Evolutionary conservation across 2,113 vertebrate species (phyloP), one percentile per base, ranked within the genome.

Genomic region (Syrmaticus mikado): DNA sequence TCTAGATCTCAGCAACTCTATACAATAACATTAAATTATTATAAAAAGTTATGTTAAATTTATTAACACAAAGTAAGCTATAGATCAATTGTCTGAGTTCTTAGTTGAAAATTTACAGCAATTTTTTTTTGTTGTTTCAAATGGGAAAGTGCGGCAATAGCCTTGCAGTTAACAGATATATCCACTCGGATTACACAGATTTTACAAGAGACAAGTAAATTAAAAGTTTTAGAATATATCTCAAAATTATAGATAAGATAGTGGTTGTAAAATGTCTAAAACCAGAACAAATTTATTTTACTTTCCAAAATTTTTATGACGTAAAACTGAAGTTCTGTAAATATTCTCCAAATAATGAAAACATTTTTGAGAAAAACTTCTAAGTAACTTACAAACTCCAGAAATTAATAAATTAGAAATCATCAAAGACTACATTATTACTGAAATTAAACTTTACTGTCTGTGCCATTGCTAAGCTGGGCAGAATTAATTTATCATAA

Each of bases 71-170:
- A 67, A 61, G 32, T 61, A 6, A 68, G 1, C 2, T 72, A 13
- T 8, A 61, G 7, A 20, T 3, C 0, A 6, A 52, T 5, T 55
- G 1, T 32, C 17, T 64, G 1, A 41, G 7, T 1, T 19, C 75
- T 78, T 61, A 46, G 1, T 30, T 73, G 30, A 89, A 78, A 80
- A 75, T 8, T 34, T 90, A 6, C 32, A 83, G 11, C 3, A 75
- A 74, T 8, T 0, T 0, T 28, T 43, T 50, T 6, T 58, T 68
- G 50, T 28, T 53, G 27, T 53, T 53, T 78, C 50, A 55, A 74
- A 57, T 19, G 13, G 25, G 66, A 79, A 87, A 64, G 1, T 2
- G 1, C 0, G 0, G 1, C 10, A 73, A 80, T 65, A 53, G 57
- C 57, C 4, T 72, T 4, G 4, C 7, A 48, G 6, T 10, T 70